Base-by-base conservation (phyloP, 2,797 vertebrate species). In the Psittacula echo region DNA sequence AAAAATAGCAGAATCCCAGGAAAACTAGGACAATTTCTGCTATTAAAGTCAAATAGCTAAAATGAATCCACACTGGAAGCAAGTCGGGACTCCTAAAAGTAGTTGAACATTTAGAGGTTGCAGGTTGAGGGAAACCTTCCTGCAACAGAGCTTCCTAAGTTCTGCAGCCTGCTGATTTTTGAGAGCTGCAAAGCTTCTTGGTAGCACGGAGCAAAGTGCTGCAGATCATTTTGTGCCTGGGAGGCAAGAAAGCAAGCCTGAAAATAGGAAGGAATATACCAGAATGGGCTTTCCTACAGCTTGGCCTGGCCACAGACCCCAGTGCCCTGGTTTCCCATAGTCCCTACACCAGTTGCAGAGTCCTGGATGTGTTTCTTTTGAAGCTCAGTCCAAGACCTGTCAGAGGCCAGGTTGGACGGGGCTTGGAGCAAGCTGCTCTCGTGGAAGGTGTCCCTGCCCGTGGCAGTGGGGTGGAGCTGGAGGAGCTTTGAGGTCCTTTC, bases 11-110 rank as follows among this genome's bases (percentile, higher is more conserved):
- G 61, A 70, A 85, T 89, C 45, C 50, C 66, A 84, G 89, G 75
- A 91, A 93, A 94, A 90, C 14, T 4, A 45, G 79, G 93, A 92
- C 87, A 94, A 68, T 89, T 75, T 72, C 93, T 91, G n/a, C 64
- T 92, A 61, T 76, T 30, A 19, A 84, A 85, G 78, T 66, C 66
- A 32, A 13, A 17, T 42, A 7, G 62, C 65, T 85, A 32, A 79
- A 79, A 56, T 30, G 72, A 85, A 54, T 29, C 37, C 60, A 26
- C 9, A 9, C 5, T 74, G 34, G 65, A 77, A 87, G 56, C 53
- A 30, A 51, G 30, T 26, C 1, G 8, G 44, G 71, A 39, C 32
- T 87, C 27, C 39, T n/a, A 21, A 53, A 87, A 75, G 39, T 26
- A 23, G n/a, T 12, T 16, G 62, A 66, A 24, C 0, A 1, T 9